These are phyloP conservation scores for Xylocampa areola DNA, from an alignment of 2,888 invertebrate species.

Conservation along the genomic window DNA sequence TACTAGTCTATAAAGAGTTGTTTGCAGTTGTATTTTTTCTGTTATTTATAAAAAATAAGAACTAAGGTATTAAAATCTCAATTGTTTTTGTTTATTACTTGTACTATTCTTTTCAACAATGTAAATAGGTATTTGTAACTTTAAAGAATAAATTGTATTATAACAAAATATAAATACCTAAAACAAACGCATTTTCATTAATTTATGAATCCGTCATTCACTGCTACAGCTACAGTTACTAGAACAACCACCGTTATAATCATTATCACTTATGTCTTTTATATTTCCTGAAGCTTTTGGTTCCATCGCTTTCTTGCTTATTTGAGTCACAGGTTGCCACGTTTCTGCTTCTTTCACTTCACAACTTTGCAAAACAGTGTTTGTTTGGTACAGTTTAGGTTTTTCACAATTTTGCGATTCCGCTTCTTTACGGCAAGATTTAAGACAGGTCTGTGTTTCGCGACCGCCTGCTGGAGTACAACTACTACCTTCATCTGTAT, in stretches of 20 bases:
- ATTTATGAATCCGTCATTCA: slow-evolving; percentile 29
- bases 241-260: slow-evolving; percentile 42
- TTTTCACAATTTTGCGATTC: slow-evolving; percentile 1
- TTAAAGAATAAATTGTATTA: slow-evolving; percentile 86
- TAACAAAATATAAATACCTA: slow-evolving; percentile 88
- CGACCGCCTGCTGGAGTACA: slow-evolving; percentile 46
- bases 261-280: slow-evolving; percentile 20
- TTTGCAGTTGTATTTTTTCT: slow-evolving; percentile 73
- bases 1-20: slow-evolving; percentile 75
- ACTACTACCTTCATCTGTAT: slow-evolving; percentile 60
- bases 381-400: not conserved
- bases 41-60: slow-evolving; percentile 67
- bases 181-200: slow-evolving; percentile 70
- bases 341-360: slow-evolving; percentile 28
- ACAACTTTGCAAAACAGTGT: slow-evolving; percentile 2
- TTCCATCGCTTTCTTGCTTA: slow-evolving; percentile 25
- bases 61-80: slow-evolving; percentile 80
- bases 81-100: slow-evolving; percentile 84
- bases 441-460: slow-evolving; percentile 57
- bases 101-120: slow-evolving; percentile 79
- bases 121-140: slow-evolving; percentile 84
- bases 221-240: slow-evolving; percentile 45
- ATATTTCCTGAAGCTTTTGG: slow-evolving; percentile 24
- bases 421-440: not conserved
- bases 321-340: slow-evolving; percentile 33